A percentile compares a stretch with the other conserved stretches of the same genome.
Evolutionary conservation across 2,113 vertebrate genomes (phyloP).

Genomic region (Notiomystis cincta): DNA sequence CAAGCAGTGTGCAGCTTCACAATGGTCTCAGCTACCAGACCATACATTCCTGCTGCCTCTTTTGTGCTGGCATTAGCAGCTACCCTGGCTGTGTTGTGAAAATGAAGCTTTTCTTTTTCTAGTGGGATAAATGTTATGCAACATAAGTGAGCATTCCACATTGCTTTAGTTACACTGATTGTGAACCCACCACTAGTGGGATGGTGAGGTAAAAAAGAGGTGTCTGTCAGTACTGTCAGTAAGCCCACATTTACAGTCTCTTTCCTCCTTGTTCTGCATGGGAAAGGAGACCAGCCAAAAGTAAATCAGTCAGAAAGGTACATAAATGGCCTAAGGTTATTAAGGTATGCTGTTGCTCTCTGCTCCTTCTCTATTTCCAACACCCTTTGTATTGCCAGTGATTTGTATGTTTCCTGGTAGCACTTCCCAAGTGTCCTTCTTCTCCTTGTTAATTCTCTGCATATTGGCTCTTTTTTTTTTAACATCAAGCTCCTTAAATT

Average conservation of each 20-base stretch:
- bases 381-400: background rate
- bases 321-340: background rate
- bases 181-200: background rate
- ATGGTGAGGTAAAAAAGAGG: background rate
- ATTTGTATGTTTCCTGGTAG: background rate
- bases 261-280: background rate
- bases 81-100: background rate
- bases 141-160: background rate
- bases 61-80: conserved; percentile 1
- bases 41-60: background rate
- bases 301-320: background rate
- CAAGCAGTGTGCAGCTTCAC: background rate
- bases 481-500: background rate
- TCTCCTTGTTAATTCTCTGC: background rate
- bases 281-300: background rate
- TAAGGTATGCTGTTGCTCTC: background rate
- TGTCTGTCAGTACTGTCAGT: background rate
- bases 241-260: background rate
- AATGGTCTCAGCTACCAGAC: background rate
- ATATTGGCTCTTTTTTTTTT: background rate
- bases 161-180: background rate
- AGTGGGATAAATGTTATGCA: background rate
- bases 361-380: background rate
- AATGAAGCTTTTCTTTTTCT: background rate
- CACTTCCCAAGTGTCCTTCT: background rate